These are phyloP conservation scores for Ammodytes dubius DNA, from an alignment of 2,113 vertebrate species.

Conservation along the genomic window DNA sequence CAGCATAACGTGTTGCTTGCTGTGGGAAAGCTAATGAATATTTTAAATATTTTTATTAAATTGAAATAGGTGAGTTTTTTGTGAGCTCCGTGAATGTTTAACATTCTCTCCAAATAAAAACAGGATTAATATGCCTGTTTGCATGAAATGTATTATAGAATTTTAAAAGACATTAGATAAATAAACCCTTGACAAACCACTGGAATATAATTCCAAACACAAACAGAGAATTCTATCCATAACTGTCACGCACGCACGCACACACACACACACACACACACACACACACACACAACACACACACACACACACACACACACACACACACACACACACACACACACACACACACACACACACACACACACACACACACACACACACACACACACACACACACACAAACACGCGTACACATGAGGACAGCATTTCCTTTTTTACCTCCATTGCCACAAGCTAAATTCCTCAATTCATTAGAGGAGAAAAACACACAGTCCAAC, in stretches of 20 bases:
- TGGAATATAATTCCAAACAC: constrained; percentile 50
- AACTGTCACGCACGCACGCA: neutral
- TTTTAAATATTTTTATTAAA: constrained; percentile 19
- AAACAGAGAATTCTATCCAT: constrained; percentile 41
- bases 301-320: constrained; percentile 22
- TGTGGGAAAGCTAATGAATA: constrained; percentile 17
- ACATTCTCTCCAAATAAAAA: constrained; percentile 18
- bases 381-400: constrained; percentile 15
- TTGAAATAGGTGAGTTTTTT: constrained; percentile 21
- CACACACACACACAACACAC: constrained; percentile 37
- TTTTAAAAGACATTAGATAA: constrained; percentile 35
- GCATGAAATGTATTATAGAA: constrained; percentile 15
- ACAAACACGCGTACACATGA: constrained; percentile 44
- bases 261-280: constrained; percentile 5
- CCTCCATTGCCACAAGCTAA: constrained; percentile 82
- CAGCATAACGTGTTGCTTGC: constrained; percentile 12
- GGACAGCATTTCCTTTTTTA: constrained; percentile 74
- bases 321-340: constrained; percentile 15
- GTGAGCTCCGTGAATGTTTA: constrained; percentile 24
- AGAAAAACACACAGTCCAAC: constrained; percentile 84
- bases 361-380: neutral
- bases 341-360: constrained; percentile 43
- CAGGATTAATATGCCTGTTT: neutral
- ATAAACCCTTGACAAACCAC: constrained; percentile 25
- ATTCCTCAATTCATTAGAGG: constrained; percentile 89